Evolutionary conservation across 2,888 invertebrate species (phyloP), one percentile per base, ranked within the genome.

Genomic region (Drosophila mayaguana): DNA sequence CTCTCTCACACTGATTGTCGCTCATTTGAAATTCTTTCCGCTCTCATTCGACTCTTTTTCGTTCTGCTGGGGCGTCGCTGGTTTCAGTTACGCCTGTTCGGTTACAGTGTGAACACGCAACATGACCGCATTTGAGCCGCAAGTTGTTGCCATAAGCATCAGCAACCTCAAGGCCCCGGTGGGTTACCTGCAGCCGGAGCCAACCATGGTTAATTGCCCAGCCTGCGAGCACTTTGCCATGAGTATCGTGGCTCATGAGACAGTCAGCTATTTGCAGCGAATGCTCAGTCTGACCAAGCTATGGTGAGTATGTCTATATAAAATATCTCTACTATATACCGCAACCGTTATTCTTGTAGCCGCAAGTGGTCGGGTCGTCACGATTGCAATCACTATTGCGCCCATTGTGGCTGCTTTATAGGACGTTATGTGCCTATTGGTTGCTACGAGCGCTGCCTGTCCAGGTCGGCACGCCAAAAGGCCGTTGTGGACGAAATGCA

Each of bases 331-430:
- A n/a, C 5, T 4, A 22, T 9, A 54, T 18, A 14, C 8, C 20
- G 1, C 3, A 22, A n/a, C 22, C 65, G 9, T 20, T 34, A 9
- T 20, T n/a, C 5, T 46, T 36, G 8, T 22, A 92, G 92, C 61
- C 89, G 91, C 61, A 89, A 72, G 40, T 91, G 91, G 82, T 45
- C 67, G 0, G 80, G 85, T 3, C 91, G 91, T 4, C 69, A 72
- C 36, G 92, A 92, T 20, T 89, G 88, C 51, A 92, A 92, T 75
- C 92, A 92, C 45, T 92, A 92, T 51, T 92, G 92, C 48, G 69
- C 77, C 0, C 82, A 90, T 38, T 92, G 92, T 50, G 92, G 92
- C 32, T 92, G 92, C 60, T 92, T 75, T 34, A 90, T 92, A 69
- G 92, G 92, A 2, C 86, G 92, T 4, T 81, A 79, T 68, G 80